Percentiles rank a stretch among this genome's conserved stretches.
Conservation (phyloP, 2,888 invertebrate species). For the Allacma fusca region DNA sequence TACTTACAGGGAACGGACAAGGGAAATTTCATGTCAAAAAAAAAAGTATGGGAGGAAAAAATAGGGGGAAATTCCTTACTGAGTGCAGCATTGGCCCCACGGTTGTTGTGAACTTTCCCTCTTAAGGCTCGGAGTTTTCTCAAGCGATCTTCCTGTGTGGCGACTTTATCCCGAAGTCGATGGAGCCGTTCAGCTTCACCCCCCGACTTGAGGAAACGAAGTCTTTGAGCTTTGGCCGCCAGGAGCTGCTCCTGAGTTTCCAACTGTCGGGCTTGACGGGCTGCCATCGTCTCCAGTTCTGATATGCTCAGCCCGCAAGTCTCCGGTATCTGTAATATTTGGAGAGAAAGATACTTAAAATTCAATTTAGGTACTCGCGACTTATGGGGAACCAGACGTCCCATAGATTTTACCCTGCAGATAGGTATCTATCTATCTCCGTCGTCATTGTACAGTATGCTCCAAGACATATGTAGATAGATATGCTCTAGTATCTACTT, state of each 20-base stretch:
- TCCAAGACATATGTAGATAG: too few species aligned
- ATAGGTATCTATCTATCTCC: too few species aligned
- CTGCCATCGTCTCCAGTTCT: conserved; percentile 97
- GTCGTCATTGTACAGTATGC: too few species aligned
- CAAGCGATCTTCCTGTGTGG: conserved; percentile 93
- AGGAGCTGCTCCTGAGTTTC: conserved; percentile 92
- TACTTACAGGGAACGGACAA: too few species aligned
- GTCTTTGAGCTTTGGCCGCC: conserved; percentile 89
- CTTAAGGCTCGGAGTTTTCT: conserved; percentile 88
- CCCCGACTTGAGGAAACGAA: conserved; percentile 87
- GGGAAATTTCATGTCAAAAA: too few species aligned
- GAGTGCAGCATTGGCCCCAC: conserved; percentile 87
- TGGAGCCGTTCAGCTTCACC: conserved; percentile 81
- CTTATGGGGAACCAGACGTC: too few species aligned
- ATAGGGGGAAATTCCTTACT: conserved; percentile 71
- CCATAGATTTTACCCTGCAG: too few species aligned
- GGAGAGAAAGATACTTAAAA: neutral
- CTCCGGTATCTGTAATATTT: conserved; percentile 59
- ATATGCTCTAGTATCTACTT: too few species aligned
- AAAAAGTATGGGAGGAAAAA: too few species aligned
- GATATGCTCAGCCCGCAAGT: conserved; percentile 61
- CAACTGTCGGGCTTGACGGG: conserved; percentile 96
- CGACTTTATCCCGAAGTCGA: conserved; percentile 87
- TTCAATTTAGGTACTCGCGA: neutral
- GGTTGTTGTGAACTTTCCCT: conserved; percentile 92